Evolutionary conservation across 2,888 invertebrate species (phyloP), one percentile per base, ranked within the genome.

Genomic region (Tubiluchus corallicola): DNA sequence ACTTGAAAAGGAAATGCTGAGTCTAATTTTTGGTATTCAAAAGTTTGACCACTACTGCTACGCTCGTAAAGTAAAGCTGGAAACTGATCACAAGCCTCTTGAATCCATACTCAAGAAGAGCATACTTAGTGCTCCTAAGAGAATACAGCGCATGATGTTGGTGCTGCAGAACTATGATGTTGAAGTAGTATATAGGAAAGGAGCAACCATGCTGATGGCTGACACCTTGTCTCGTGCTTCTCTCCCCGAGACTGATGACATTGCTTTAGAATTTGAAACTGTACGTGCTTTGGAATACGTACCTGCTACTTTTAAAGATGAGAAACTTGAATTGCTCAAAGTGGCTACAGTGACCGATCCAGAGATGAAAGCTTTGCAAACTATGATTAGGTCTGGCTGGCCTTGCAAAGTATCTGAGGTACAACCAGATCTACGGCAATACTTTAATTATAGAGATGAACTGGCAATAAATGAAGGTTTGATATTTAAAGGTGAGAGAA

Each of bases 31-130:
- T n/a, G n/a, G n/a, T n/a, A n/a, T n/a, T n/a, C n/a, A n/a, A n/a
- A n/a, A n/a, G n/a, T n/a, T n/a, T n/a, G n/a, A n/a, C n/a, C n/a
- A n/a, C n/a, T n/a, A n/a, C n/a, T n/a, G n/a, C n/a, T n/a, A n/a
- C n/a, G 51, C 51, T 5, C 42, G 20, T n/a, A 5, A 20, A 17
- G 39, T 46, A 9, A 15, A 21, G 17, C 49, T 52, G n/a, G 29
- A 46, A 17, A 46, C 46, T 39, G 51, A 51, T 38, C 49, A 51
- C 41, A 51, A 49, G 41, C 50, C 47, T 16, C 48, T 50, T 18
- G 46, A 44, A 17, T 15, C 18, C 17, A 46, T 51, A 21, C 4
- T 40, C 1, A 45, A 45, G 17, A 48, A 44, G 21, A n/a, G n/a
- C n/a, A n/a, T n/a, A n/a, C n/a, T n/a, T n/a, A n/a, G n/a, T n/a